Evolutionary conservation across 2,797 vertebrate species (phyloP).

Genomic region (Otus scops): DNA sequence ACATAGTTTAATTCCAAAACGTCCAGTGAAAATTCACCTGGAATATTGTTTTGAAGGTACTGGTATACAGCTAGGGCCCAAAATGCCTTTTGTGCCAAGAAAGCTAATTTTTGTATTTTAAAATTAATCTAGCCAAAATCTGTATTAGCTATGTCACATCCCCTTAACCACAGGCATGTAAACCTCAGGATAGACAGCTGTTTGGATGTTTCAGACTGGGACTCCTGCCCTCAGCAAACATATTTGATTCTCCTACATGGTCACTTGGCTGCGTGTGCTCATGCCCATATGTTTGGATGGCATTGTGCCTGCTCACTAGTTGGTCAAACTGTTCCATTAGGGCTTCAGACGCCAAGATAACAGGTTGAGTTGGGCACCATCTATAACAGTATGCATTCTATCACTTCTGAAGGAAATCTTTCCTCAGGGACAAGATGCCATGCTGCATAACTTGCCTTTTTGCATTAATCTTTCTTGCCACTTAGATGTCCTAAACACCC

Average conservation of each 20-base stretch:
- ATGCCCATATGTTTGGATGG: slow-evolving; percentile 75
- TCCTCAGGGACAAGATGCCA: neutral
- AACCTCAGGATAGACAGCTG: slow-evolving; percentile 74
- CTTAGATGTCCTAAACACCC: neutral
- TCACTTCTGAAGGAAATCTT: neutral
- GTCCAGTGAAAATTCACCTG: neutral
- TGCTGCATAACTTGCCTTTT: neutral
- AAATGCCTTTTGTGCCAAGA: slow-evolving; percentile 24
- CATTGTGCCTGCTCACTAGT: slow-evolving; percentile 60
- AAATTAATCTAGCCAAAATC: slow-evolving; percentile 61
- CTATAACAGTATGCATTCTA: neutral
- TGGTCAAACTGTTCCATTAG: slow-evolving; percentile 43
- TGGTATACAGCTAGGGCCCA: neutral
- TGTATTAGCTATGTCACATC: slow-evolving; percentile 72
- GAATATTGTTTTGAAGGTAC: neutral
- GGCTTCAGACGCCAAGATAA: slow-evolving; percentile 4
- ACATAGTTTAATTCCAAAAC: neutral
- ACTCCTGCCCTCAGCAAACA: slow-evolving; percentile 77
- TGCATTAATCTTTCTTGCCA: neutral
- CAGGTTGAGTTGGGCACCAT: slow-evolving; percentile 4
- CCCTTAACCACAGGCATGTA: slow-evolving; percentile 69
- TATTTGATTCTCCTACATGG: slow-evolving; percentile 75
- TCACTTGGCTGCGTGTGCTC: slow-evolving; percentile 68
- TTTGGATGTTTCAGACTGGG: slow-evolving; percentile 72
- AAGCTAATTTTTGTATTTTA: slow-evolving; percentile 59